Conservation (phyloP, 2,797 vertebrate species). For the Eulemur coronatus region DNA sequence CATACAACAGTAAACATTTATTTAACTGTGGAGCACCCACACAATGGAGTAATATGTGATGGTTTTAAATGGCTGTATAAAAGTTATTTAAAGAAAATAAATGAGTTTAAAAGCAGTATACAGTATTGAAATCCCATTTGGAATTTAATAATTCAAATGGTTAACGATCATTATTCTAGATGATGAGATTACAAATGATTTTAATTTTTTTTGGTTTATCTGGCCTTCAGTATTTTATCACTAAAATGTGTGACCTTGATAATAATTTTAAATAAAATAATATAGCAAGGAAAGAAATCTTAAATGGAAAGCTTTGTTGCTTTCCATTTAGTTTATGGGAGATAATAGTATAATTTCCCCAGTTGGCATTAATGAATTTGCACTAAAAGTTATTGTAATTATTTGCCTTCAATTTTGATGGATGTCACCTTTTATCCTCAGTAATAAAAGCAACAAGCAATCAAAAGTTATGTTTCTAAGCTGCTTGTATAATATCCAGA, state of each 20-base stretch:
- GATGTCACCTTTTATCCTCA: slow-evolving; percentile 32
- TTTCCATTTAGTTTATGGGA: slow-evolving; percentile 31
- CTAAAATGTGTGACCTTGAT: neutral
- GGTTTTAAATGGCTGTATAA: neutral
- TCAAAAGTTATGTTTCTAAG: slow-evolving; percentile 54
- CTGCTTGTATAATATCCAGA: slow-evolving; percentile 41
- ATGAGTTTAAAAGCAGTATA: neutral
- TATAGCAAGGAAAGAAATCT: neutral
- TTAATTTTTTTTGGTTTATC: slow-evolving; percentile 18
- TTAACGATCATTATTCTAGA: neutral
- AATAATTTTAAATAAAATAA: slow-evolving; percentile 37
- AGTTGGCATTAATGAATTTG: slow-evolving; percentile 52
- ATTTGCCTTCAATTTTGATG: slow-evolving; percentile 55
- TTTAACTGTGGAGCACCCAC: neutral
- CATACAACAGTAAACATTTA: neutral
- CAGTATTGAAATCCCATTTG: neutral
- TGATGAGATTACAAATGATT: neutral
- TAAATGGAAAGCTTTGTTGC: neutral
- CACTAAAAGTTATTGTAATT: slow-evolving; percentile 49
- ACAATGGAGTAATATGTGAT: neutral
- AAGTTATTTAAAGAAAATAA: neutral
- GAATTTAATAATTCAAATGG: slow-evolving; percentile 18
- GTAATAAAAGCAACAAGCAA: slow-evolving; percentile 58
- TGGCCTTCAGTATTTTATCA: neutral
- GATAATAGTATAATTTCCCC: slow-evolving; percentile 30